Evolutionary conservation across 2,113 vertebrate genomes (phyloP).

Genomic region (Oryzias curvinotus): DNA sequence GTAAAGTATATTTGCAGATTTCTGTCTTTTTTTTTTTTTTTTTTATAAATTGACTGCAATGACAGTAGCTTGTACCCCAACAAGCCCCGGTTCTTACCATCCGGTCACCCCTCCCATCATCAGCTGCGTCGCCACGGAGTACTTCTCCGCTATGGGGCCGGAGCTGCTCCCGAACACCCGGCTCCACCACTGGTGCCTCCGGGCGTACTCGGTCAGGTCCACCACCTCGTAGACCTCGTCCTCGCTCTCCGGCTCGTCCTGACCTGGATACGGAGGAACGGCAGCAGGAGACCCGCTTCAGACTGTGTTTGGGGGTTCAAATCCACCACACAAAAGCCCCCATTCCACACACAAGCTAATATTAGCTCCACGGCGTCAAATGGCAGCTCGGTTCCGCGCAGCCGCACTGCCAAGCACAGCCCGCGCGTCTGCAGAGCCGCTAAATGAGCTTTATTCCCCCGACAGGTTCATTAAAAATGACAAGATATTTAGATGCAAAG

Average conservation of each 20-base stretch:
- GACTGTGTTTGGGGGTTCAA: too few relatives aligned
- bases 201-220: slow-evolving; percentile 93
- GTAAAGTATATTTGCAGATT: too few relatives aligned
- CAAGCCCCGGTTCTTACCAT: slow-evolving; percentile 80
- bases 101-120: slow-evolving; percentile 95
- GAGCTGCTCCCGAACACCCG: slow-evolving; percentile 90
- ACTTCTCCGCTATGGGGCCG: slow-evolving; percentile 94
- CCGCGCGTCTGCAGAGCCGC: too few relatives aligned
- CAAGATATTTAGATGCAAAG: background rate
- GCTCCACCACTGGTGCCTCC: slow-evolving; percentile 95
- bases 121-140: slow-evolving; percentile 95
- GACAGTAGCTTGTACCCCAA: too few relatives aligned
- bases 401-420: too few relatives aligned
- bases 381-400: too few relatives aligned
- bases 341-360: too few relatives aligned
- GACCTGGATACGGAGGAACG: slow-evolving; percentile 24
- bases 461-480: background rate
- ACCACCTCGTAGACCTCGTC: slow-evolving; percentile 94
- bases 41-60: too few relatives aligned
- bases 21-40: too few relatives aligned
- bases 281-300: background rate
- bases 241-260: slow-evolving; percentile 87
- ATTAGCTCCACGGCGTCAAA: too few relatives aligned
- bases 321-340: too few relatives aligned
- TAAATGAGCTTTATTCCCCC: too few relatives aligned